Evolutionary conservation across 2,113 vertebrate genomes (phyloP).

Genomic region (Rhinopithecus roxellana): DNA sequence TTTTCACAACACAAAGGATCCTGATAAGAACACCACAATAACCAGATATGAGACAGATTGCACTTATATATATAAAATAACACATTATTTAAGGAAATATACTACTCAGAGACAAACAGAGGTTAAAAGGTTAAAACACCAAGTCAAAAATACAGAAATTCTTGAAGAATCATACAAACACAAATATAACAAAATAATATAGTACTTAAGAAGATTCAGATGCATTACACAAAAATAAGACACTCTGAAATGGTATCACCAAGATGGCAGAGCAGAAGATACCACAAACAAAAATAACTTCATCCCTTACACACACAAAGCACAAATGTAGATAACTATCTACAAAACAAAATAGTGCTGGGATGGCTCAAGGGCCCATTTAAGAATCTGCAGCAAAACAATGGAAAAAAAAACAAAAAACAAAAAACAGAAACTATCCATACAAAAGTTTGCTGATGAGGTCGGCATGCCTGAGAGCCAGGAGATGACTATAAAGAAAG

Average conservation of each 20-base stretch:
- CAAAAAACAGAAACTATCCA: neutral
- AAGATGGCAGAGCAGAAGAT: neutral
- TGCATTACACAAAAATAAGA: neutral
- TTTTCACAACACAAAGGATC: neutral
- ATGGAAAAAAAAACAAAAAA: neutral
- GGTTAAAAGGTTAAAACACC: neutral
- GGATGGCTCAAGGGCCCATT: neutral
- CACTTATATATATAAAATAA: neutral
- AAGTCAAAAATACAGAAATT: neutral
- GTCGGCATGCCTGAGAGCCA: too few relatives aligned
- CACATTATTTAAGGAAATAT: neutral
- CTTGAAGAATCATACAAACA: neutral
- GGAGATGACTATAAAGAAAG: fast-evolving
- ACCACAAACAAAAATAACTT: neutral
- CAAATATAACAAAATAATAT: neutral
- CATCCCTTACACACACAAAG: neutral
- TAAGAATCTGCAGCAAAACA: neutral
- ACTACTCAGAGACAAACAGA: neutral
- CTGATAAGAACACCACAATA: neutral
- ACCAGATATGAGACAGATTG: neutral
- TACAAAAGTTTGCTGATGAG: too few relatives aligned
- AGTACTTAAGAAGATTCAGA: neutral
- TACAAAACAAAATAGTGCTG: neutral
- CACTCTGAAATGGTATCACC: neutral
- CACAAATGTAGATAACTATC: neutral